Evolutionary conservation across 2,888 invertebrate genomes (phyloP).

Genomic region (Drosophila kokeensis): DNA sequence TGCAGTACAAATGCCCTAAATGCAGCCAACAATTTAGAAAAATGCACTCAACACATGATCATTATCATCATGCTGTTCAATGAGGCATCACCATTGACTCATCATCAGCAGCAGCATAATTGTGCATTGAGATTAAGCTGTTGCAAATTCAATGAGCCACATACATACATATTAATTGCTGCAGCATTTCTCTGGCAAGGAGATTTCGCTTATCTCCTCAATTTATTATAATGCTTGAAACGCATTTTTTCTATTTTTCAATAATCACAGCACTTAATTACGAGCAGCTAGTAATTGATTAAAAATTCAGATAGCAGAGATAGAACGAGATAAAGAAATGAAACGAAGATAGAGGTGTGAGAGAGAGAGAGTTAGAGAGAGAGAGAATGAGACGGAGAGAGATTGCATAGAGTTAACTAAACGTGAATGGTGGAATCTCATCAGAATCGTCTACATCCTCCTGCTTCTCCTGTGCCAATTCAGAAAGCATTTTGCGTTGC

Average conservation of each 20-base stretch:
- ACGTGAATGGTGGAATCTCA: conserved; percentile 40
- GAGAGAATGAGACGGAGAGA: background rate
- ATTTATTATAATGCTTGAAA: conserved; percentile 20
- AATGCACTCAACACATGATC: conserved; percentile 38
- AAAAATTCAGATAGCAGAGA: conserved; percentile 23
- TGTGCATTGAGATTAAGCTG: conserved; percentile 27
- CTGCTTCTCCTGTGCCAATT: conserved; percentile 14
- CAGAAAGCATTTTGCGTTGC: conserved; percentile 41
- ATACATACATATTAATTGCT: background rate
- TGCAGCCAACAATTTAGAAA: conserved; percentile 23
- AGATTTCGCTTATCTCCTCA: conserved; percentile 6
- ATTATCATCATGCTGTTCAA: conserved; percentile 11
- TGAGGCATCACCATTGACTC: conserved; percentile 8
- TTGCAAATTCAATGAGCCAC: conserved; percentile 6
- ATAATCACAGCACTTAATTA: conserved; percentile 64
- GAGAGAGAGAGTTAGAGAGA: background rate
- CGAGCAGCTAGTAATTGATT: conserved; percentile 64
- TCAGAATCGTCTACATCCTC: conserved; percentile 39
- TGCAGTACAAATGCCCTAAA: conserved; percentile 7
- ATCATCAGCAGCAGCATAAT: conserved; percentile 2
- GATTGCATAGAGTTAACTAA: conserved; percentile 21
- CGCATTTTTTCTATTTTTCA: conserved; percentile 13
- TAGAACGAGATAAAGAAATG: background rate
- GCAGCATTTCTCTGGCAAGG: background rate
- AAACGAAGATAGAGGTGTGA: background rate